These are phyloP conservation scores for Leptestheria dahalacensis DNA, from an alignment of 1,140 invertebrate species.

Conservation along the genomic window DNA sequence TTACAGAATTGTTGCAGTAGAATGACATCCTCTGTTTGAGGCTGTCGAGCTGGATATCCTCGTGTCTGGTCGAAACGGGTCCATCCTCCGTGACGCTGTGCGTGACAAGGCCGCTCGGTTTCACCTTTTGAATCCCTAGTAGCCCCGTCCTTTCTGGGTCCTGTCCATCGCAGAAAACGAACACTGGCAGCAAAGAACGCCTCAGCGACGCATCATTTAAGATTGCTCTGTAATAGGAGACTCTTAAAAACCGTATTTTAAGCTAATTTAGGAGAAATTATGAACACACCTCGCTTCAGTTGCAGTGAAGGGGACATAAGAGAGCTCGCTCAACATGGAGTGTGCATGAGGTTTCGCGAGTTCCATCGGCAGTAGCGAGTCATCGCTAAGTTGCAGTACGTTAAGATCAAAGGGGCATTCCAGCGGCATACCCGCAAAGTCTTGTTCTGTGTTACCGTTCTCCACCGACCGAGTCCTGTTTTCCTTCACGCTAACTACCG, in stretches of 20 bases:
- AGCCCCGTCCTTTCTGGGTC: constrained; percentile 5
- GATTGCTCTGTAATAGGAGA: not conserved
- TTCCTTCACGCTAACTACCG: no score
- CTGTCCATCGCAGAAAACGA: not conserved
- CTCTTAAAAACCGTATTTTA: not conserved
- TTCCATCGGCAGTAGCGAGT: constrained; percentile 4
- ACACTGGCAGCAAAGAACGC: constrained; percentile 2
- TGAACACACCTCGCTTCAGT: not conserved
- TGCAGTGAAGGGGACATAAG: not conserved
- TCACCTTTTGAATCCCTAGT: constrained; percentile 8
- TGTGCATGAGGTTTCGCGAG: not conserved
- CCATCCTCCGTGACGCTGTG: constrained; percentile 5
- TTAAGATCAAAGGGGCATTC: constrained; percentile 15
- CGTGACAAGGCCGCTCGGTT: not conserved
- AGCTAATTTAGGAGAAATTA: not conserved
- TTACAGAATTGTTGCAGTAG: not conserved
- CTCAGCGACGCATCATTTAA: not conserved
- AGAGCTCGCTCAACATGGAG: not conserved
- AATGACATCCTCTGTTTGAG: constrained; percentile 8
- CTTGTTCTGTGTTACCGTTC: not conserved
- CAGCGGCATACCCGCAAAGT: constrained; percentile 6
- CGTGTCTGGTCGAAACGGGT: not conserved
- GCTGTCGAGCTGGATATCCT: not conserved
- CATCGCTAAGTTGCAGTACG: constrained; percentile 2
- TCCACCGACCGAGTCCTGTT: no score